Percentiles rank a stretch among this genome's conserved stretches.
These are phyloP conservation scores for Eublepharis macularius DNA, from an alignment of 2,113 vertebrate genomes.

Conservation along the genomic window DNA sequence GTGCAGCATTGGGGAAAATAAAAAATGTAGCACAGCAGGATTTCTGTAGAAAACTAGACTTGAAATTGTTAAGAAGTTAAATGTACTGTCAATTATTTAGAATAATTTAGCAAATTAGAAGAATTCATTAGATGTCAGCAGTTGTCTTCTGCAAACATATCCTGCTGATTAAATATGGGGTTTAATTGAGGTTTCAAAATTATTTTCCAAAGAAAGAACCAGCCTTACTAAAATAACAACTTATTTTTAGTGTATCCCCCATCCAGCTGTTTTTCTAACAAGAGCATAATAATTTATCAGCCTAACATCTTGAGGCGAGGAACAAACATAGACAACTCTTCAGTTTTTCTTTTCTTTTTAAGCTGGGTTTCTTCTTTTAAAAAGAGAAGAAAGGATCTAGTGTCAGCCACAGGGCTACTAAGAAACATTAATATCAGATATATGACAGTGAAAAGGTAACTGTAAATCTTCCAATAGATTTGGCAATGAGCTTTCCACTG, in stretches of 20 bases:
- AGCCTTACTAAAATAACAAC: constrained; percentile 32
- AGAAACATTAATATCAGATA: background rate
- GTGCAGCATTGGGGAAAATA: constrained; percentile 44
- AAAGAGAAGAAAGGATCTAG: background rate
- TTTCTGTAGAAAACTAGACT: constrained; percentile 51
- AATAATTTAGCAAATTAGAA: constrained; percentile 67
- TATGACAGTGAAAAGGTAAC: background rate
- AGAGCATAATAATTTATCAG: constrained; percentile 31
- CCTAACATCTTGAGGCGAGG: background rate
- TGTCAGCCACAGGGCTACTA: background rate
- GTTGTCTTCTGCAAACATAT: constrained; percentile 58
- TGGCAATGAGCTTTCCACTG: background rate
- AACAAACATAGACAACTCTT: background rate
- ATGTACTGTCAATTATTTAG: constrained; percentile 60
- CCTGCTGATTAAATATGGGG: constrained; percentile 63
- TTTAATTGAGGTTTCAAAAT: constrained; percentile 67
- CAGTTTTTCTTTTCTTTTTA: too few species aligned
- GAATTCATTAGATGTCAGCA: constrained; percentile 59
- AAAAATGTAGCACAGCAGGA: constrained; percentile 55
- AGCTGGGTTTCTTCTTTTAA: background rate
- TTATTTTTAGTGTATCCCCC: constrained; percentile 28
- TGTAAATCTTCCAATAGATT: background rate
- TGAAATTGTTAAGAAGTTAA: constrained; percentile 65
- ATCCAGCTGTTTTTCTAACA: constrained; percentile 34
- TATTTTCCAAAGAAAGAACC: constrained; percentile 55